Percentiles rank a stretch among this genome's conserved stretches.
Evolutionary conservation across 2,113 vertebrate genomes (phyloP).

Genomic region (Periophthalmodon schlosseri): DNA sequence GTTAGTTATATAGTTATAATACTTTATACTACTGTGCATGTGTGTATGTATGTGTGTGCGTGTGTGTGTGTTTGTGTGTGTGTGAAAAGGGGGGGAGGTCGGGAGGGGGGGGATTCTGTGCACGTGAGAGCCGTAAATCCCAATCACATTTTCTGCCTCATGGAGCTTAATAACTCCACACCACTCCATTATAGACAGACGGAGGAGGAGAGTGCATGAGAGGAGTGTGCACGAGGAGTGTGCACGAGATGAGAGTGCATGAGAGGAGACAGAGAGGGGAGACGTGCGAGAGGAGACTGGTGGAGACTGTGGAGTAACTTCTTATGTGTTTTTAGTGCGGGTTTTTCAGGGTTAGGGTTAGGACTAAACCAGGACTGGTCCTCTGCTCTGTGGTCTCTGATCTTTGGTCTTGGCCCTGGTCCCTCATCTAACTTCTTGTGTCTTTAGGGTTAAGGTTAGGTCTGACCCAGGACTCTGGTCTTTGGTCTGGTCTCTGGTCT

Average conservation of each 20-base stretch:
- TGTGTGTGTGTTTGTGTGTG: conserved; percentile 20
- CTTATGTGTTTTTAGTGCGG: too few species aligned
- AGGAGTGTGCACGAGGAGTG: conserved; percentile 14
- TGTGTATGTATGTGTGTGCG: not conserved
- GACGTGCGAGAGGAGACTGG: too few species aligned
- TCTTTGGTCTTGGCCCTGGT: too few species aligned
- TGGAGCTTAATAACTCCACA: conserved; percentile 57
- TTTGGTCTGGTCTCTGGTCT: not conserved
- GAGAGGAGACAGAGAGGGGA: too few species aligned
- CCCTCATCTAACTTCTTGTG: too few species aligned
- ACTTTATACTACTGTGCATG: not conserved
- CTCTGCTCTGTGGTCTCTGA: too few species aligned
- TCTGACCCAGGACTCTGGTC: too few species aligned
- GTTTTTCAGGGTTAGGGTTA: too few species aligned
- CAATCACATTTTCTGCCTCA: conserved; percentile 61
- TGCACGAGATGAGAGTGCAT: too few species aligned
- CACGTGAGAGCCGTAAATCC: not conserved
- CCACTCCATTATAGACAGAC: conserved; percentile 46
- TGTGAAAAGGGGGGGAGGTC: not conserved
- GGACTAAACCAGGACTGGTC: too few species aligned
- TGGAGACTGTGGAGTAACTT: too few species aligned
- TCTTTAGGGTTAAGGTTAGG: too few species aligned
- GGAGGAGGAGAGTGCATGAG: conserved; percentile 11
- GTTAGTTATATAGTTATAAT: not conserved
- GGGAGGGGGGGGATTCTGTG: not conserved